phyloP scores from a whole-genome alignment of 2,797 vertebrate genomes.

The Ara ararauna region DNA sequence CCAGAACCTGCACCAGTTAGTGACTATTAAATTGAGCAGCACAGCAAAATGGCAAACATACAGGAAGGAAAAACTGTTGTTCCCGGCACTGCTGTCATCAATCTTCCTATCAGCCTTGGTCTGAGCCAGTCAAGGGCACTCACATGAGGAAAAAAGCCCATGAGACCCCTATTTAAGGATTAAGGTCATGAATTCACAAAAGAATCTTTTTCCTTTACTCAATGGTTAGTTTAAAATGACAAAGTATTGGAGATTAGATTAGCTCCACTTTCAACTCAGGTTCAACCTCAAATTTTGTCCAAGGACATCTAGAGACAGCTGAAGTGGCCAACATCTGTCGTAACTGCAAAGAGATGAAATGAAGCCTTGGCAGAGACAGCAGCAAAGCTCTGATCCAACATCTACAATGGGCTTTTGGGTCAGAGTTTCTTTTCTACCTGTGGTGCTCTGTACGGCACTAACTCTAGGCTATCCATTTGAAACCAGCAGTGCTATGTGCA shows the following conservation, averaged over 20 bases:
- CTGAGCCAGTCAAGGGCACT: not conserved
- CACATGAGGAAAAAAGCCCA: not conserved
- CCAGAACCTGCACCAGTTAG: not conserved
- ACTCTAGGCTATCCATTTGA: not conserved
- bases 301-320: not conserved
- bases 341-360: not conserved
- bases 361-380: not conserved
- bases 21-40: not conserved
- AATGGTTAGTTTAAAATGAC: not conserved
- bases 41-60: not conserved
- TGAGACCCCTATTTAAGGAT: not conserved
- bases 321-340: not conserved
- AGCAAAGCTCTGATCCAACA: not conserved
- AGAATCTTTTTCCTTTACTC: not conserved
- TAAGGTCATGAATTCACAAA: not conserved
- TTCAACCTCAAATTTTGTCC: not conserved
- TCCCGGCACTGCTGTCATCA: not conserved
- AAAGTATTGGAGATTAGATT: not conserved
- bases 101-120: not conserved
- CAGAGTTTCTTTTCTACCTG: not conserved
- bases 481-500: not conserved
- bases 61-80: not conserved
- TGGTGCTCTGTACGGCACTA: not conserved
- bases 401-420: not conserved
- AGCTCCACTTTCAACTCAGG: not conserved